A percentile compares a stretch with the other conserved stretches of the same genome.
These are phyloP conservation scores for Drosophila tropicalis DNA, from an alignment of 1,140 invertebrate genomes.

Conservation along the genomic window DNA sequence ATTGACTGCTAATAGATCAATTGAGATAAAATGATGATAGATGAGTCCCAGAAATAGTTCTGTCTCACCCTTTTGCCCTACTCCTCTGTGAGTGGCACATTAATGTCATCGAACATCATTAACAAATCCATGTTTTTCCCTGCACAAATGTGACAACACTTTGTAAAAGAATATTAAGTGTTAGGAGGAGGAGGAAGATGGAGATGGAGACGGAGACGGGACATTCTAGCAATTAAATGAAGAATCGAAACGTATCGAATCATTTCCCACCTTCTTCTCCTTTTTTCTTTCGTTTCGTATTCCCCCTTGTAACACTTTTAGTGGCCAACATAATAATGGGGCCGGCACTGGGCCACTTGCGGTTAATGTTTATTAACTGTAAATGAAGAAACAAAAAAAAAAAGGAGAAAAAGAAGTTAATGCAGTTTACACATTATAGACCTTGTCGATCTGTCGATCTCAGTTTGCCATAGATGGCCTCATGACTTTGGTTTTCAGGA, in stretches of 20 bases:
- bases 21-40: too few species aligned
- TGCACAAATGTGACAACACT: constrained; percentile 69
- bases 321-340: constrained; percentile 35
- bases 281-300: neutral
- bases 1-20: too few species aligned
- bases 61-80: neutral
- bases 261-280: neutral
- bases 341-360: constrained; percentile 48
- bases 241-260: constrained; percentile 4
- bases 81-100: constrained; percentile 21
- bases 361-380: constrained; percentile 68
- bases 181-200: neutral
- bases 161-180: neutral
- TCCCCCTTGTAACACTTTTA: constrained; percentile 41
- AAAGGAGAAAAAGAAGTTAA: neutral
- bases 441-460: too few species aligned
- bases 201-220: neutral
- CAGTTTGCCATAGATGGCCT: too few species aligned
- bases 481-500: too few species aligned
- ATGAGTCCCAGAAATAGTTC: too few species aligned
- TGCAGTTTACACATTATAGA: constrained; percentile 2
- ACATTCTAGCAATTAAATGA: constrained; percentile 14
- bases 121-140: constrained; percentile 59
- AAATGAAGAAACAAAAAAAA: constrained; percentile 42
- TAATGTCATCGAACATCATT: constrained; percentile 63